Evolutionary conservation across 2,113 vertebrate species (phyloP).

Genomic region (Ammodytes dubius): DNA sequence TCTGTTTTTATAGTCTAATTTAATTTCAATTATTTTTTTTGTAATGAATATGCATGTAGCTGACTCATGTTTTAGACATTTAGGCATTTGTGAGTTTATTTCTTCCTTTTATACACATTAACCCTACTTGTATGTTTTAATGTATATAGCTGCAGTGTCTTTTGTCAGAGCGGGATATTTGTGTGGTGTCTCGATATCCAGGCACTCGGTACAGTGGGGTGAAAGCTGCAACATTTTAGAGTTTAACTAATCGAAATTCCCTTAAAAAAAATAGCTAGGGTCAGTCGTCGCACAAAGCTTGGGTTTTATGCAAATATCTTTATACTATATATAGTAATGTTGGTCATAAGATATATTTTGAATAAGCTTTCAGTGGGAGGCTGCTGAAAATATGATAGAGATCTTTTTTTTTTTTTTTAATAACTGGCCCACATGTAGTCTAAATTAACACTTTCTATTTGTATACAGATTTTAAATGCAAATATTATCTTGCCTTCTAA

Average conservation of each 20-base stretch:
- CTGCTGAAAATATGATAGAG: constrained; percentile 62
- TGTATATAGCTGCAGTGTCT: constrained; percentile 63
- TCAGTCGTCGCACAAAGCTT: constrained; percentile 67
- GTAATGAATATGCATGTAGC: constrained; percentile 73
- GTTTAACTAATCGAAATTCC: constrained; percentile 51
- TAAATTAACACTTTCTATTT: constrained; percentile 75
- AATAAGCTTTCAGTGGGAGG: constrained; percentile 75
- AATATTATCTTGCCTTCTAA: constrained; percentile 77
- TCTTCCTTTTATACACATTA: constrained; percentile 51
- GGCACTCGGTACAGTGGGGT: constrained; percentile 64
- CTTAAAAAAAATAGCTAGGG: constrained; percentile 29
- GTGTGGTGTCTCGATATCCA: constrained; percentile 54
- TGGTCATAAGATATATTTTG: constrained; percentile 77
- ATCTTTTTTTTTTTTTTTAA: constrained; percentile 46
- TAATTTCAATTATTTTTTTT: constrained; percentile 62
- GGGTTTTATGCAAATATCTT: constrained; percentile 78
- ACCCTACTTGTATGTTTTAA: constrained; percentile 58
- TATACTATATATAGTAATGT: constrained; percentile 72
- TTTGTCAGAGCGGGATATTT: constrained; percentile 38
- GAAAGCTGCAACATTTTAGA: constrained; percentile 58
- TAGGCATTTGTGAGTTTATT: constrained; percentile 52
- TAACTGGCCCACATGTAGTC: constrained; percentile 67
- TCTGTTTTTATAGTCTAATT: constrained; percentile 52
- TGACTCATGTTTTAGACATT: constrained; percentile 65
- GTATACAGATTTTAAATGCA: constrained; percentile 75